Conservation (phyloP, 2,888 invertebrate genomes). For the Cryptocephalus primarius region DNA sequence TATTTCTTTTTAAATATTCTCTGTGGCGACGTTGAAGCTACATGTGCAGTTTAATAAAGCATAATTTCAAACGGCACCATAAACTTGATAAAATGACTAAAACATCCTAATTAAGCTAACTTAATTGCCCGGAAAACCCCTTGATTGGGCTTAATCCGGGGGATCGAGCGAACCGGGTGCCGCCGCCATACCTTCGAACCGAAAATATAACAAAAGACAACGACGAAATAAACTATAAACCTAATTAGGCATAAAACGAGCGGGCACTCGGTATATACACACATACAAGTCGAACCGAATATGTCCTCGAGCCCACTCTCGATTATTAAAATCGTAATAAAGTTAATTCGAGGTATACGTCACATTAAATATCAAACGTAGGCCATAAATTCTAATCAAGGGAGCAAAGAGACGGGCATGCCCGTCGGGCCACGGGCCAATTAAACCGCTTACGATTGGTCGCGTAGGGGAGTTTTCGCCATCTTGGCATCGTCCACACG, state of each 20-base stretch:
- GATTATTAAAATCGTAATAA: constrained; percentile 25
- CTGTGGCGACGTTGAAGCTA: too few species aligned
- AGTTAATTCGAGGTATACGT: constrained; percentile 28
- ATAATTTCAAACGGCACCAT: too few species aligned
- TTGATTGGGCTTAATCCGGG: too few species aligned
- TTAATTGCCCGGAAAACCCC: too few species aligned
- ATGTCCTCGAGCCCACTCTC: constrained; percentile 9
- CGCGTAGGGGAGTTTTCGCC: constrained; percentile 5
- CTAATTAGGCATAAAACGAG: constrained; percentile 11
- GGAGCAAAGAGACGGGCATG: constrained; percentile 3
- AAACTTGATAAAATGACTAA: too few species aligned
- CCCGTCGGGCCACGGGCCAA: constrained; percentile 7
- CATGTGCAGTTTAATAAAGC: too few species aligned
- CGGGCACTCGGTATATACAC: neutral
- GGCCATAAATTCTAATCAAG: constrained; percentile 12
- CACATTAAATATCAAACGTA: constrained; percentile 16
- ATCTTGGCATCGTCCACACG: constrained; percentile 4
- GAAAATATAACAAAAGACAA: too few species aligned
- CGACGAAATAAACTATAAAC: constrained; percentile 5
- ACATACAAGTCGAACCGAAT: too few species aligned
- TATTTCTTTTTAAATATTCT: too few species aligned
- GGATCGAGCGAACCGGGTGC: too few species aligned
- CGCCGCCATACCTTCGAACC: too few species aligned
- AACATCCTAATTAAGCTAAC: too few species aligned
- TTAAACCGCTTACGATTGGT: constrained; percentile 9